Percentiles rank a stretch among this genome's conserved stretches.
phyloP scores from a whole-genome alignment of 2,888 invertebrate genomes.

The Ligdia adustata region DNA sequence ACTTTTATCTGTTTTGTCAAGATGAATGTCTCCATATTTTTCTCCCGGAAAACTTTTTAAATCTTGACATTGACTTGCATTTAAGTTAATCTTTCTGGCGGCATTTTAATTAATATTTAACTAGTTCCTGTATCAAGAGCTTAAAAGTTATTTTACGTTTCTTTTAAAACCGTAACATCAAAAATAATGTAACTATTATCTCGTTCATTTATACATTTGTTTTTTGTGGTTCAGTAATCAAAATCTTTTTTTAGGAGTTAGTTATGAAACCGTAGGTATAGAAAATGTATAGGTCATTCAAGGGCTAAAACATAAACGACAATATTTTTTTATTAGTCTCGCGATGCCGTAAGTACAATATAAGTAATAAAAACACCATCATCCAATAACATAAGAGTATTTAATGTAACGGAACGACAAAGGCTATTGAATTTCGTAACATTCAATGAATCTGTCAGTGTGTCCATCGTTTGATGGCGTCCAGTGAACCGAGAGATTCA shows the following conservation, averaged over 20 bases:
- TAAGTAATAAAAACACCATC: no score
- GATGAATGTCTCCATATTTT: conserved; percentile 14
- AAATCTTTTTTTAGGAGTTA: no score
- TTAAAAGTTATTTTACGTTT: conserved; percentile 2
- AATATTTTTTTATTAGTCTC: no score
- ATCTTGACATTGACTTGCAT: conserved; percentile 13
- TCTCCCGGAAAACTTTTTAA: conserved; percentile 14
- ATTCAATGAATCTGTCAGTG: conserved; percentile 14
- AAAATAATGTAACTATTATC: no score
- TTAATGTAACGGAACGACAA: conserved; percentile 4
- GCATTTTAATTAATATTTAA: conserved; percentile 20
- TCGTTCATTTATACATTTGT: no score
- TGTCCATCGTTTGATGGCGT: conserved; percentile 13
- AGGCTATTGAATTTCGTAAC: conserved; percentile 10
- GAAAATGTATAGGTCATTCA: no score
- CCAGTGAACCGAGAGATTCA: conserved; percentile 13
- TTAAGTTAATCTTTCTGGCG: conserved; percentile 16
- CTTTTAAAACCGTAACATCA: not conserved
- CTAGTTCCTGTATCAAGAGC: conserved; percentile 3
- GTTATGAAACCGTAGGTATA: no score
- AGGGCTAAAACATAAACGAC: no score
- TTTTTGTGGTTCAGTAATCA: no score
- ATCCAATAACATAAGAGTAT: no score
- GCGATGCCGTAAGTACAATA: no score
- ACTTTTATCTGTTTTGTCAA: conserved; percentile 5